Evolutionary conservation across 2,888 invertebrate genomes (phyloP).

Genomic region (Ligdia adustata): DNA sequence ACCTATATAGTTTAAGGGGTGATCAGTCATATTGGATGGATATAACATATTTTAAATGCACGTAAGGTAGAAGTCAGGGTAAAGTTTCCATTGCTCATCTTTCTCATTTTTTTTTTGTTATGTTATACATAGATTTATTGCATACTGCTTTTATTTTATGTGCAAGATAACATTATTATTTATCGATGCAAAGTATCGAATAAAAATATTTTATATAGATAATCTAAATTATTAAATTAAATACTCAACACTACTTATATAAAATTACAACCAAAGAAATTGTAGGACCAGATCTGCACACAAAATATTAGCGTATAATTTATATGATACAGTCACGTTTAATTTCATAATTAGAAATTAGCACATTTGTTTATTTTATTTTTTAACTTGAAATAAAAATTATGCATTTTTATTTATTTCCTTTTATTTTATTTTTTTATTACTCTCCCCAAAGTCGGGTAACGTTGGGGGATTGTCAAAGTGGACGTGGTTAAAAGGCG

Average conservation of each 20-base stretch:
- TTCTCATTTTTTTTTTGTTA: constrained; percentile 42
- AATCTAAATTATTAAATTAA: constrained; percentile 4
- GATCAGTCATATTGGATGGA: constrained; percentile 32
- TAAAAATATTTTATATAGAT: not conserved
- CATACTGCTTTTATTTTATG: constrained; percentile 46
- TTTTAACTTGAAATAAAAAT: constrained; percentile 69
- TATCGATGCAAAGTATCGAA: not conserved
- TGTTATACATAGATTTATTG: constrained; percentile 41
- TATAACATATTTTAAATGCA: constrained; percentile 53
- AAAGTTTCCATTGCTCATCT: constrained; percentile 59
- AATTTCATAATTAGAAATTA: constrained; percentile 55
- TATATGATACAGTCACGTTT: constrained; percentile 53
- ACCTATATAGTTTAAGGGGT: constrained; percentile 35
- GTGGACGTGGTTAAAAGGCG: constrained; percentile 74
- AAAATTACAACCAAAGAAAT: constrained; percentile 2
- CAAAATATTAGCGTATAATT: constrained; percentile 47
- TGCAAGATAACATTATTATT: constrained; percentile 31
- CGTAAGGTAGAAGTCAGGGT: constrained; percentile 63
- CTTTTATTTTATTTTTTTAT: constrained; percentile 57
- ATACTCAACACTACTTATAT: not conserved
- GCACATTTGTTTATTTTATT: constrained; percentile 47
- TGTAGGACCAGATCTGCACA: constrained; percentile 40
- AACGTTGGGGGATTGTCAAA: constrained; percentile 72
- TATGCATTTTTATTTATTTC: constrained; percentile 53
- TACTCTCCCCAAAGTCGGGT: constrained; percentile 58